Evolutionary conservation across 2,888 invertebrate species (phyloP).

Genomic region (Amphipyra tragopoginis): DNA sequence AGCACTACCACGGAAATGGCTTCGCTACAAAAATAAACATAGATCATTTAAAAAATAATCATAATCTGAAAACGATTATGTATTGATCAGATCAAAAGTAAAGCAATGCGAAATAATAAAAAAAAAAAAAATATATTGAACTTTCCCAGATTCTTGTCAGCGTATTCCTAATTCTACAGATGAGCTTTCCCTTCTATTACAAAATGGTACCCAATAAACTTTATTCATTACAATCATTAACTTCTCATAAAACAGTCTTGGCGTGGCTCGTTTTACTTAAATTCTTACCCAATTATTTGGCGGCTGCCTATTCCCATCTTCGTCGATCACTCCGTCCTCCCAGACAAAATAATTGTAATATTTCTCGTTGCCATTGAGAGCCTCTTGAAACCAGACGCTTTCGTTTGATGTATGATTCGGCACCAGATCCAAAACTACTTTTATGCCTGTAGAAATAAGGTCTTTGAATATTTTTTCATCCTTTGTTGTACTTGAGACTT

Average conservation of each 20-base stretch:
- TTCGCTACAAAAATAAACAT: constrained; percentile 69
- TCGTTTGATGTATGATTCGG: constrained; percentile 94
- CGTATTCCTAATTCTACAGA: background rate
- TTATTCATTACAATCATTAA: constrained; percentile 36
- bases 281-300: constrained; percentile 93
- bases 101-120: too few relatives aligned
- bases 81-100: too few relatives aligned
- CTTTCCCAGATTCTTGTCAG: too few relatives aligned
- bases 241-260: constrained; percentile 5
- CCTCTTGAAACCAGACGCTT: constrained; percentile 95
- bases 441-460: constrained; percentile 77
- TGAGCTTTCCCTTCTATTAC: constrained; percentile 4
- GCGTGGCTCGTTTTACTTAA: constrained; percentile 23
- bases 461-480: constrained; percentile 13
- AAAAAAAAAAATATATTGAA: too few relatives aligned
- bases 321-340: constrained; percentile 89
- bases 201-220: constrained; percentile 30
- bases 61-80: too few relatives aligned
- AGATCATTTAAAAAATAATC: background rate
- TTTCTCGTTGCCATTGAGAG: constrained; percentile 89
- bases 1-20: constrained; percentile 92
- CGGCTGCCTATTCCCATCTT: constrained; percentile 85
- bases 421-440: constrained; percentile 91
- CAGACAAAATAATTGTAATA: constrained; percentile 94
- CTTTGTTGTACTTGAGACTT: constrained; percentile 7